phyloP scores from a whole-genome alignment of 2,113 vertebrate genomes.

The Acinonyx jubatus region DNA sequence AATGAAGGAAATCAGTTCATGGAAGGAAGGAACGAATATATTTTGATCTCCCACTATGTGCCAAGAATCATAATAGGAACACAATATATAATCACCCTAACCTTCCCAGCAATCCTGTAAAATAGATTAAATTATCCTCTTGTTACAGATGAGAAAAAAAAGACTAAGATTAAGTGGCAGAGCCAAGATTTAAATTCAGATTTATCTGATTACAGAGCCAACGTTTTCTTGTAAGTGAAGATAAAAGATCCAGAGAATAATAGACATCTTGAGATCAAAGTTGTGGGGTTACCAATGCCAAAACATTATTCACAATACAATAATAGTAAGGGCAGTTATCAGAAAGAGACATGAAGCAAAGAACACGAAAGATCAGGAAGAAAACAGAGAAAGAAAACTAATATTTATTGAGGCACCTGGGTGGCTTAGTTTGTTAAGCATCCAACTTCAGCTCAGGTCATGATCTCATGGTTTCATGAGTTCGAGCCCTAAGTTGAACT shows the following conservation, averaged over 20 bases:
- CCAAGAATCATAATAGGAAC: background rate
- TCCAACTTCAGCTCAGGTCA: too few relatives aligned
- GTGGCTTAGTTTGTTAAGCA: too few relatives aligned
- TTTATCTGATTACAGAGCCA: background rate
- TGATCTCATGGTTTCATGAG: too few relatives aligned
- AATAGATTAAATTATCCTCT: background rate
- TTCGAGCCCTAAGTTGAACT: too few relatives aligned
- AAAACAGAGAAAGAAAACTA: background rate
- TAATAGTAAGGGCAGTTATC: background rate
- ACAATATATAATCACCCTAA: background rate
- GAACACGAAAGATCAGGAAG: background rate
- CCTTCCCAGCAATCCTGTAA: background rate
- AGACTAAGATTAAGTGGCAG: background rate
- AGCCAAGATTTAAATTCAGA: background rate
- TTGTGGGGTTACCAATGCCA: background rate
- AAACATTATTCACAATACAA: background rate
- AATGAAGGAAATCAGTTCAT: background rate
- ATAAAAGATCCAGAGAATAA: background rate
- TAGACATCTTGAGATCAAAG: background rate
- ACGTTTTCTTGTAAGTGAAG: background rate
- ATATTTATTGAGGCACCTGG: background rate
- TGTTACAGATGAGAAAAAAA: background rate
- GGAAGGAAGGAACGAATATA: background rate
- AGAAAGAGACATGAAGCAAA: background rate
- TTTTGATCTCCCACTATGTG: background rate